A percentile compares a stretch with the other conserved stretches of the same genome.
These are phyloP conservation scores for Petrocephalus zakoni DNA, from an alignment of 2,113 vertebrate species.

Conservation along the genomic window DNA sequence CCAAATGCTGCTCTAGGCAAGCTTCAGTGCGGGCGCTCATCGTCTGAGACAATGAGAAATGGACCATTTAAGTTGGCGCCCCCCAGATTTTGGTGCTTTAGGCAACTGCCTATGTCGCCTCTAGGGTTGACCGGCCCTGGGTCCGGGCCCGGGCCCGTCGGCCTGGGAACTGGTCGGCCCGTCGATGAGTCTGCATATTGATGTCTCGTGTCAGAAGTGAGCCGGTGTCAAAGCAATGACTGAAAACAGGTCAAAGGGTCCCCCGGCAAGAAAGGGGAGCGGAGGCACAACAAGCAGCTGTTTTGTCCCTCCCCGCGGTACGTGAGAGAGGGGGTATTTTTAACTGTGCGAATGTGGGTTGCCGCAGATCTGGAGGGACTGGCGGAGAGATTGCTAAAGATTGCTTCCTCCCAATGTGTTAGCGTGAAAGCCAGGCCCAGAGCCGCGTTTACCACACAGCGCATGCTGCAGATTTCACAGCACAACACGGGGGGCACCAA, in stretches of 20 bases:
- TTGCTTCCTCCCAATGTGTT: slow-evolving; percentile 17
- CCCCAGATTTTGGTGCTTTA: not conserved
- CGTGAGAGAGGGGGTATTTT: slow-evolving; percentile 35
- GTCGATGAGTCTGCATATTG: slow-evolving; percentile 32
- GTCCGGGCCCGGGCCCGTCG: slow-evolving; percentile 6
- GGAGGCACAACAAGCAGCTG: slow-evolving; percentile 30
- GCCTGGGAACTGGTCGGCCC: not conserved
- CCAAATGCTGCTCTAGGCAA: not conserved
- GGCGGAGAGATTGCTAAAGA: slow-evolving; percentile 27
- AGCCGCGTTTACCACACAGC: not conserved
- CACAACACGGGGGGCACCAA: not conserved
- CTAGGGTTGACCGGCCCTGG: not conserved
- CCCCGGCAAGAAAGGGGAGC: slow-evolving; percentile 16
- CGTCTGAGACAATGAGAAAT: too few species aligned
- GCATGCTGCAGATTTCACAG: not conserved
- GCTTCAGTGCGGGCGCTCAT: not conserved
- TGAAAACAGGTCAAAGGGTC: slow-evolving; percentile 14
- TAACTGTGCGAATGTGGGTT: slow-evolving; percentile 45
- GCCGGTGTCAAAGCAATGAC: slow-evolving; percentile 26
- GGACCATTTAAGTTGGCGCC: not conserved
- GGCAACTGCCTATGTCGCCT: not conserved
- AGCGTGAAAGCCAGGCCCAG: slow-evolving; percentile 19
- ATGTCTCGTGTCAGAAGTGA: slow-evolving; percentile 38
- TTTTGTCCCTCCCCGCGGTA: slow-evolving; percentile 38
- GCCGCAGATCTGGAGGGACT: slow-evolving; percentile 24